These are phyloP conservation scores for Spinus olivaceus DNA, from an alignment of 2,797 vertebrate genomes.

Conservation along the genomic window DNA sequence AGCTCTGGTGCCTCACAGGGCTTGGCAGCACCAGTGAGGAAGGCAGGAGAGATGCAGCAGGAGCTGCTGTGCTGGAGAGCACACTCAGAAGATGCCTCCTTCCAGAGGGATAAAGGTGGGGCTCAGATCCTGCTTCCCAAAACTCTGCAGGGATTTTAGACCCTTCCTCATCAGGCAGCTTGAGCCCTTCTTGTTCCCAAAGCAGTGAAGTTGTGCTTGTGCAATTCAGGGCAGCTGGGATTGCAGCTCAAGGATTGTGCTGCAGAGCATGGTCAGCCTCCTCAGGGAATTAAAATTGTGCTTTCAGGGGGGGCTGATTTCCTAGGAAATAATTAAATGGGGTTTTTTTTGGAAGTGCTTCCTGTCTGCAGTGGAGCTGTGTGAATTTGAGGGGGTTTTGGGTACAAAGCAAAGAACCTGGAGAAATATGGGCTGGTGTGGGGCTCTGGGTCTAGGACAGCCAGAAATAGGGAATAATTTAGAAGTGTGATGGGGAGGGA, in stretches of 20 bases:
- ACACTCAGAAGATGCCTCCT: neutral
- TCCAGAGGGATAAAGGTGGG: neutral
- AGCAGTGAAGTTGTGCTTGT: neutral
- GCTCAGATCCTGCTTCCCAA: neutral
- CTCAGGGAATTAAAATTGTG: accelerated
- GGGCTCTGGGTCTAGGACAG: neutral
- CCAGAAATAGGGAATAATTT: neutral
- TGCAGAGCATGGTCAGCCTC: neutral
- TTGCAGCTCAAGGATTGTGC: neutral
- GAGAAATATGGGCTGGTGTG: neutral
- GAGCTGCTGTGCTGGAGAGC: neutral
- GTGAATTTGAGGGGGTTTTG: neutral
- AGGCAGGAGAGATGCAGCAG: neutral
- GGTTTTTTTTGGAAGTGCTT: neutral
- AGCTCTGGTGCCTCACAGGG: neutral
- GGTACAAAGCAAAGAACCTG: neutral
- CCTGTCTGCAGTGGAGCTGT: neutral
- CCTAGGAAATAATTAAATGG: neutral
- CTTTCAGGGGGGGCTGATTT: accelerated
- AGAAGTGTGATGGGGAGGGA: neutral
- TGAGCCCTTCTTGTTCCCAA: neutral
- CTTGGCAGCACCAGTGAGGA: neutral
- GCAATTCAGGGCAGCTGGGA: neutral
- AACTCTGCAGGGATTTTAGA: neutral
- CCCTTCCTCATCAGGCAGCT: neutral